A percentile compares a stretch with the other conserved stretches of the same genome.
phyloP scores from a whole-genome alignment of 2,113 vertebrate species.

The Montifringilla adamsi region DNA sequence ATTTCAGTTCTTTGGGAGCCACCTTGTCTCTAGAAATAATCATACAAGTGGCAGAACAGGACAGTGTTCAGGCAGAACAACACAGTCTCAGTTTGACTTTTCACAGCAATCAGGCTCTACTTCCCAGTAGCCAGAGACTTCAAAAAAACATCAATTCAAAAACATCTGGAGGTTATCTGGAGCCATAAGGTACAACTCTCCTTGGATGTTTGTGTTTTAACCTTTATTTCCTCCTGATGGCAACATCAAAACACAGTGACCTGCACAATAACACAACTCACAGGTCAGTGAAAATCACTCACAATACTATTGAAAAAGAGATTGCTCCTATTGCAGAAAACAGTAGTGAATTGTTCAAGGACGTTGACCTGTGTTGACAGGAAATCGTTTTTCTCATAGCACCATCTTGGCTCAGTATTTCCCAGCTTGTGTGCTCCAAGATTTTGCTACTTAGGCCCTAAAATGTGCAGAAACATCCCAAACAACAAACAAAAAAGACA shows the following conservation, averaged over 20 bases:
- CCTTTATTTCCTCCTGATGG: background rate
- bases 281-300: background rate
- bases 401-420: background rate
- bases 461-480: background rate
- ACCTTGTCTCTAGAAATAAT: background rate
- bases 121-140: background rate
- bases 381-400: background rate
- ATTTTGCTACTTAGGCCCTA: background rate
- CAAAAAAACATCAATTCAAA: background rate
- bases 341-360: background rate
- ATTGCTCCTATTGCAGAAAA: background rate
- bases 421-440: background rate
- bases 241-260: background rate
- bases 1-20: background rate
- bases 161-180: background rate
- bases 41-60: background rate
- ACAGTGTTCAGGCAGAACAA: background rate
- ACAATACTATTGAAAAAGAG: background rate
- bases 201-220: background rate
- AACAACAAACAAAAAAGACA: background rate
- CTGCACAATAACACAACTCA: background rate
- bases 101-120: background rate
- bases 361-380: background rate
- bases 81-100: background rate
- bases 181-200: background rate